phyloP scores from a whole-genome alignment of 1,140 invertebrate species.

The Spodoptera frugiperda region DNA sequence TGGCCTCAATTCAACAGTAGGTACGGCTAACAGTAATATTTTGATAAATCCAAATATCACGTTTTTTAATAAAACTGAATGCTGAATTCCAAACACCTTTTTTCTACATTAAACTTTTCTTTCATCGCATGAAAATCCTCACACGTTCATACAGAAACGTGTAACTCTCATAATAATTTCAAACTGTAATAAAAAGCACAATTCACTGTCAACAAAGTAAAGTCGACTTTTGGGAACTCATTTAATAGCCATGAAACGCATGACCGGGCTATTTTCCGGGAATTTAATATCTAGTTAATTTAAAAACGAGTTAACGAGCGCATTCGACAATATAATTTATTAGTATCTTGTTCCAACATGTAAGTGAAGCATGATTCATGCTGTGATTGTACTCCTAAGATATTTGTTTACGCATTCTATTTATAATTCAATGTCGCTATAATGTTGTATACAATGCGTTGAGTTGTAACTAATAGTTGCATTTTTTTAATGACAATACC shows the following conservation, averaged over 20 bases:
- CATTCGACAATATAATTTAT: slow-evolving; percentile 1
- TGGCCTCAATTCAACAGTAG: no score
- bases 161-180: neutral
- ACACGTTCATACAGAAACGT: neutral
- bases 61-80: no score
- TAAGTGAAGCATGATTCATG: slow-evolving; percentile 5
- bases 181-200: neutral
- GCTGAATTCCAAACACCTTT: no score
- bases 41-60: no score
- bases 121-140: neutral
- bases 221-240: slow-evolving; percentile 9
- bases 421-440: slow-evolving; percentile 36
- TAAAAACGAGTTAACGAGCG: slow-evolving; percentile 1
- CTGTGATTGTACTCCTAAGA: slow-evolving; percentile 20
- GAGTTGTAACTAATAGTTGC: slow-evolving; percentile 22
- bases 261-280: neutral
- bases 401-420: slow-evolving; percentile 37
- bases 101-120: no score
- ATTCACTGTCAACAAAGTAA: slow-evolving; percentile 3
- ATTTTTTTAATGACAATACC: slow-evolving; percentile 28
- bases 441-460: slow-evolving; percentile 30
- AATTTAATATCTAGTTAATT: slow-evolving; percentile 3
- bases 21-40: no score
- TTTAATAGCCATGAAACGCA: slow-evolving; percentile 9
- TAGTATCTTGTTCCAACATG: neutral